A percentile compares a stretch with the other conserved stretches of the same genome.
Conservation (phyloP, 2,113 vertebrate species). For the Hystrix cristata region DNA sequence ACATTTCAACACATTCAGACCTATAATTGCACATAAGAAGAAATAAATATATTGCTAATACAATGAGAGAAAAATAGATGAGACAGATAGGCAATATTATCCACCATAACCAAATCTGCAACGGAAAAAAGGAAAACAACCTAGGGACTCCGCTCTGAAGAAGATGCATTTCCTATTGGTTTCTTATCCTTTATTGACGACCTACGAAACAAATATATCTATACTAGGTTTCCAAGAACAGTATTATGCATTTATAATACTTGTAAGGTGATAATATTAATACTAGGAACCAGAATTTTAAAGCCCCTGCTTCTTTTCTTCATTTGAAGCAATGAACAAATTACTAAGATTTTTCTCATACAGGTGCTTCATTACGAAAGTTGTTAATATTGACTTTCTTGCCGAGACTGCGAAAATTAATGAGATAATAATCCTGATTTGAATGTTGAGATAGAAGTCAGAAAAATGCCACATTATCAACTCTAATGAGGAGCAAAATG, state of each 20-base stretch:
- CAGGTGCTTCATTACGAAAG: neutral
- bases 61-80: neutral
- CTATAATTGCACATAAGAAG: neutral
- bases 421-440: constrained; percentile 39
- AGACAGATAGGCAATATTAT: neutral
- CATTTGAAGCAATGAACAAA: constrained; percentile 39
- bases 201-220: neutral
- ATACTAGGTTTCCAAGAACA: neutral
- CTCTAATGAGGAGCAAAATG: constrained; percentile 31
- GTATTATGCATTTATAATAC: neutral
- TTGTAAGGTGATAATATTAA: neutral
- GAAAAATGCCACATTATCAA: constrained; percentile 39
- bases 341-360: constrained; percentile 30
- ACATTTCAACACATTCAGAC: constrained; percentile 31
- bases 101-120: neutral
- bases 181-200: neutral
- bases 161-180: neutral
- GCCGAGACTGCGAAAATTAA: constrained; percentile 27
- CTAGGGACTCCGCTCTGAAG: neutral
- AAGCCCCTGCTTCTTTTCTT: constrained; percentile 1
- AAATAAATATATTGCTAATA: constrained; percentile 6
- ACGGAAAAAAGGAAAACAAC: neutral
- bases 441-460: constrained; percentile 51
- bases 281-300: neutral
- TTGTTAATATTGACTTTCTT: constrained; percentile 55